Percentiles rank a stretch among this genome's conserved stretches.
These are phyloP conservation scores for Fukomys damarensis DNA, from an alignment of 2,113 vertebrate species.

Conservation along the genomic window DNA sequence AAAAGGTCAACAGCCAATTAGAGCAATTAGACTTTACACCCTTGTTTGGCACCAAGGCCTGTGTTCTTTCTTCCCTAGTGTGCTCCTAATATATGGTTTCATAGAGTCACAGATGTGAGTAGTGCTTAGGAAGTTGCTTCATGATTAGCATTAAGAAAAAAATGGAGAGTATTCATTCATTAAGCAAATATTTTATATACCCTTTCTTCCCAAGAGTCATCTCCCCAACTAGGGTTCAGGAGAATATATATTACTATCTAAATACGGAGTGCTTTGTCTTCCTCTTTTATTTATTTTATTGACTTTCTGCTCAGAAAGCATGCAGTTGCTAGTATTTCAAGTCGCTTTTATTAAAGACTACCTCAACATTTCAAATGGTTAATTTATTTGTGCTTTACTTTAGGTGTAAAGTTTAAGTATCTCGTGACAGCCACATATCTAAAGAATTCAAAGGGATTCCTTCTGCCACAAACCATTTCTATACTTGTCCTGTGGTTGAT, in stretches of 20 bases:
- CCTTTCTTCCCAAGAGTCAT: neutral
- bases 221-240: neutral
- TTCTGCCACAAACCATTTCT: neutral
- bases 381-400: constrained; percentile 7
- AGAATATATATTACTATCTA: neutral
- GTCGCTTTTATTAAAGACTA: neutral
- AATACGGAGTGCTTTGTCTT: neutral
- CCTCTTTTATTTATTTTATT: neutral
- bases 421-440: neutral
- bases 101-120: neutral
- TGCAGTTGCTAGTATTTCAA: neutral
- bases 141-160: neutral
- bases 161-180: neutral
- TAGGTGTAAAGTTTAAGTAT: neutral
- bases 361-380: neutral
- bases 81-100: neutral
- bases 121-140: neutral
- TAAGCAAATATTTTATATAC: neutral
- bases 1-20: neutral
- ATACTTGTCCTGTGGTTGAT: neutral
- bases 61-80: neutral
- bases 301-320: neutral
- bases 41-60: neutral
- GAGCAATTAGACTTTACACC: neutral
- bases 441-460: neutral